Evolutionary conservation across 2,888 invertebrate genomes (phyloP).

Genomic region (Drosophila limbata): DNA sequence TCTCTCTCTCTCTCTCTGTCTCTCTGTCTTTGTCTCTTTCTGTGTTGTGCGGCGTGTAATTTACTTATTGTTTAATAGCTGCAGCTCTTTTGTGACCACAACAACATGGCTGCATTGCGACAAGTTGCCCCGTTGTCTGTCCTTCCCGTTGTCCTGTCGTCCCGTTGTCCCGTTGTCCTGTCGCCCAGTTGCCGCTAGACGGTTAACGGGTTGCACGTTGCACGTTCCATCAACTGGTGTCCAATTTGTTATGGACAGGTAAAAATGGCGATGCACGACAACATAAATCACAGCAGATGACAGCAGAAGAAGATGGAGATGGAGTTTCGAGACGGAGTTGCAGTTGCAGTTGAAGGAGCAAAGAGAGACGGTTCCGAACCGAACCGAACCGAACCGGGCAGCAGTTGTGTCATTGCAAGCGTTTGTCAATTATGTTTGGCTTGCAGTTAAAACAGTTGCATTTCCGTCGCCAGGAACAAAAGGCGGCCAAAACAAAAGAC

Average conservation of each 20-base stretch:
- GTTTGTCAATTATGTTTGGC: constrained; percentile 76
- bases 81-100: constrained; percentile 37
- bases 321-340: background rate
- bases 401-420: constrained; percentile 7
- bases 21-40: background rate
- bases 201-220: constrained; percentile 9
- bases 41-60: constrained; percentile 5
- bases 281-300: constrained; percentile 61
- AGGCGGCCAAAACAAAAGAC: constrained; percentile 34
- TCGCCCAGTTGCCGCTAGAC: background rate
- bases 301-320: constrained; percentile 5
- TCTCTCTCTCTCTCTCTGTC: background rate
- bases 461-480: constrained; percentile 49
- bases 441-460: constrained; percentile 66
- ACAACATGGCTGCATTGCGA: constrained; percentile 63
- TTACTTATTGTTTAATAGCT: constrained; percentile 27
- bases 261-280: constrained; percentile 69
- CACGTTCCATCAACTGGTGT: constrained; percentile 73
- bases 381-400: too few relatives aligned
- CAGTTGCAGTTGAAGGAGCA: background rate
- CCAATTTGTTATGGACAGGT: constrained; percentile 76
- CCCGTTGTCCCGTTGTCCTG: background rate
- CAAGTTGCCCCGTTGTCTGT: constrained; percentile 54
- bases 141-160: background rate
- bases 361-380: too few relatives aligned